Conservation (phyloP, 2,888 invertebrate species). For the Volucella inanis region DNA sequence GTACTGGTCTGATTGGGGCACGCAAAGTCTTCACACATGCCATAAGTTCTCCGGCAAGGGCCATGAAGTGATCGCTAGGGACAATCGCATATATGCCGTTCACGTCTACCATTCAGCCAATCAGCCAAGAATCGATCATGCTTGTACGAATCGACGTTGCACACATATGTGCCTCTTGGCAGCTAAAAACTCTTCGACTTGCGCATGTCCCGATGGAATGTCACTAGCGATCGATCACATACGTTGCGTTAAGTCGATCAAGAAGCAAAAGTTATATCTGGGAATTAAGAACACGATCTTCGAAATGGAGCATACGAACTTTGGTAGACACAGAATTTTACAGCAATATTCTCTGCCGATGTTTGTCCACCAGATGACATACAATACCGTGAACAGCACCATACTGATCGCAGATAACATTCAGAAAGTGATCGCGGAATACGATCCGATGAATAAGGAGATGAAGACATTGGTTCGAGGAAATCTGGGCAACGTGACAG, state of each 20-base stretch:
- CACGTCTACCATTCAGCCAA: conserved; percentile 90
- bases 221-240: conserved; percentile 84
- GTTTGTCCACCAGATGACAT: conserved; percentile 87
- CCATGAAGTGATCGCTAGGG: conserved; percentile 84
- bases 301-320: conserved; percentile 86
- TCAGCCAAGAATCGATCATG: conserved; percentile 85
- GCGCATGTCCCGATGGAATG: conserved; percentile 91
- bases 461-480: conserved; percentile 80
- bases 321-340: conserved; percentile 87
- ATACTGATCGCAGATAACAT: conserved; percentile 84
- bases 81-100: conserved; percentile 84
- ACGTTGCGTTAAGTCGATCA: conserved; percentile 85
- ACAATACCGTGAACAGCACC: conserved; percentile 85
- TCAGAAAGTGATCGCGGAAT: conserved; percentile 83
- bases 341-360: conserved; percentile 83
- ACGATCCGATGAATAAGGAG: conserved; percentile 79
- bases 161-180: conserved; percentile 90
- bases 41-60: conserved; percentile 90
- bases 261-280: conserved; percentile 82
- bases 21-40: conserved; percentile 89
- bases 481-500: conserved; percentile 84
- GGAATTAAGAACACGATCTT: conserved; percentile 85
- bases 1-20: conserved; percentile 95
- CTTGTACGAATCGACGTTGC: conserved; percentile 87
- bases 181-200: conserved; percentile 85